A percentile compares a stretch with the other conserved stretches of the same genome.
Evolutionary conservation across 2,888 invertebrate genomes (phyloP).

Genomic region (Stramonita haemastoma): DNA sequence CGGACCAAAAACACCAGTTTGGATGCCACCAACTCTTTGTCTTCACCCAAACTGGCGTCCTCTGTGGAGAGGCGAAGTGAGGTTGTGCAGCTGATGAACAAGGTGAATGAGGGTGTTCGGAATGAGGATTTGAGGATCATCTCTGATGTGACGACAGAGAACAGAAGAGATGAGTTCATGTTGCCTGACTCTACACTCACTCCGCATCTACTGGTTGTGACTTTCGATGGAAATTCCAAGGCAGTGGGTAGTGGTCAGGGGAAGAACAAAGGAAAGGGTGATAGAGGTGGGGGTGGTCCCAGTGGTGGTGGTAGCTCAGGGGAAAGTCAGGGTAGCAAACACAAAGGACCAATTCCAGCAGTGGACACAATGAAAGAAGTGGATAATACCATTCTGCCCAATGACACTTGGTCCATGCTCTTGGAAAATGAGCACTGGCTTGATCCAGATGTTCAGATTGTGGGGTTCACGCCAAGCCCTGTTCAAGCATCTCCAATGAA

Average conservation of each 20-base stretch:
- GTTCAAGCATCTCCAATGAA: conserved; percentile 41
- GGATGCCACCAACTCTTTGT: conserved; percentile 47
- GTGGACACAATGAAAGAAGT: conserved; percentile 19
- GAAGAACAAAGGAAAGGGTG: conserved; percentile 31
- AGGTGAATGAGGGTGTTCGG: conserved; percentile 85
- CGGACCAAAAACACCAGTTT: conserved; percentile 57
- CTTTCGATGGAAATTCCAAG: conserved; percentile 22
- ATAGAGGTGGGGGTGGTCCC: neutral
- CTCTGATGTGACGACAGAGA: conserved; percentile 39
- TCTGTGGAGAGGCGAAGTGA: conserved; percentile 58
- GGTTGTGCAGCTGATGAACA: conserved; percentile 86
- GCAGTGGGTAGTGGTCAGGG: neutral
- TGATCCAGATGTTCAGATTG: conserved; percentile 71
- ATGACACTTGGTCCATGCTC: conserved; percentile 45
- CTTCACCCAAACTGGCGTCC: conserved; percentile 44
- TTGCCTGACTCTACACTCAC: conserved; percentile 39
- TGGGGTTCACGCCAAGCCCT: conserved; percentile 69
- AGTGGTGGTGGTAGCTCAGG: neutral
- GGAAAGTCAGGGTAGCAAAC: conserved; percentile 18
- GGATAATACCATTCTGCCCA: conserved; percentile 38
- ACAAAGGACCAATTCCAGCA: conserved; percentile 20
- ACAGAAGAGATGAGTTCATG: conserved; percentile 46
- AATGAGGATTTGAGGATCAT: conserved; percentile 60
- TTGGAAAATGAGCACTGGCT: conserved; percentile 52
- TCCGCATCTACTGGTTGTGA: conserved; percentile 45